Evolutionary conservation across 2,888 invertebrate species (phyloP), one percentile per base, ranked within the genome.

Genomic region (Laothoe populi): DNA sequence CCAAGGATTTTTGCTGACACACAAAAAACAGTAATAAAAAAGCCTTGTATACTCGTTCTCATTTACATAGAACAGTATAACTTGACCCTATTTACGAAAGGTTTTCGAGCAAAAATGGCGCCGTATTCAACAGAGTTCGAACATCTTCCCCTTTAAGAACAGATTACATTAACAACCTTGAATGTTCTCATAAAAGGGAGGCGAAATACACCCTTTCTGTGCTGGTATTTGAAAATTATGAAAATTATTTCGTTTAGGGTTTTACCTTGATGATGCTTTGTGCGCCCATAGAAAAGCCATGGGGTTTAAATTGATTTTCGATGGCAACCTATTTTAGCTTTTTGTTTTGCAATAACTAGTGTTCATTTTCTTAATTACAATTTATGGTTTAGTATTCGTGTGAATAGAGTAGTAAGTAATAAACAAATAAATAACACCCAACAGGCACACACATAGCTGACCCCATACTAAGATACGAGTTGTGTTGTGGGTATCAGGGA

Each of bases 231-330:
- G 48, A 60, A 67, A 71, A 71, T 71, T 66, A 67, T 70, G 66
- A 71, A 74, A 69, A 70, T 69, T 63, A 72, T 76, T 73, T 68
- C 49, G 60, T 60, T 64, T 63, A 68, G 63, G 49, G 61, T 68
- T 67, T 63, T 60, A 59, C 60, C 60, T 66, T 69, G 60, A 59
- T 66, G 67, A 62, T 58, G 61, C 57, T 67, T 66, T 57, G 62
- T 58, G 26, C 24, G n/a, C n/a, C n/a, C n/a, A n/a, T n/a, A n/a
- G n/a, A n/a, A n/a, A n/a, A n/a, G n/a, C n/a, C n/a, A n/a, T n/a
- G n/a, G n/a, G n/a, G n/a, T n/a, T n/a, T n/a, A n/a, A n/a, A n/a
- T n/a, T n/a, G n/a, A n/a, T n/a, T n/a, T n/a, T n/a, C n/a, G n/a
- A n/a, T n/a, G n/a, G n/a, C n/a, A n/a, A n/a, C n/a, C n/a, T n/a